A percentile compares a stretch with the other conserved stretches of the same genome.
phyloP scores from a whole-genome alignment of 2,888 invertebrate species.

The Listrodromus nycthemerus region DNA sequence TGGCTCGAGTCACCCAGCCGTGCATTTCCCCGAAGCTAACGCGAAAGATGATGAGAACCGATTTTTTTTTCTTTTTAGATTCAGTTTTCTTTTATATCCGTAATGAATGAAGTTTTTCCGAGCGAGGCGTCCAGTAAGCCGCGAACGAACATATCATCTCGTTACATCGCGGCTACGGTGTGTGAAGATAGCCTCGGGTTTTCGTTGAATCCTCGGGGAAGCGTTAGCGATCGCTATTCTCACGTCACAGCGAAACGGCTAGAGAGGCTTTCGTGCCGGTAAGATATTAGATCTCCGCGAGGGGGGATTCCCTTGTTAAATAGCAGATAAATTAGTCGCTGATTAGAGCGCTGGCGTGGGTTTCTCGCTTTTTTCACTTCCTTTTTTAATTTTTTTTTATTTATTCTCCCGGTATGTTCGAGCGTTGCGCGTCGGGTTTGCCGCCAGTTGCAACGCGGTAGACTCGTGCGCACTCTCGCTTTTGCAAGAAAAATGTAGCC shows the following conservation, averaged over 20 bases:
- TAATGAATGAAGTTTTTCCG: conserved; percentile 3
- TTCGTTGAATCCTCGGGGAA: conserved; percentile 31
- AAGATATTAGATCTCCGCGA: conserved; percentile 64
- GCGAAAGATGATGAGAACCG: background rate
- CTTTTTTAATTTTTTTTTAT: background rate
- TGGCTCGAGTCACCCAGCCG: conserved; percentile 2
- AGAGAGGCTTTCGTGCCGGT: conserved; percentile 52
- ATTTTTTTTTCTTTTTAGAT: background rate
- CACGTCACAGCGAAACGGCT: conserved; percentile 47
- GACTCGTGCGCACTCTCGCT: conserved; percentile 69
- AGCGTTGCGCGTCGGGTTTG: conserved; percentile 45
- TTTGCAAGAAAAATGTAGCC: conserved; percentile 67
- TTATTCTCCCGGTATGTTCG: conserved; percentile 28
- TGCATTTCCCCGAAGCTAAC: background rate
- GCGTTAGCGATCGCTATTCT: conserved; percentile 32
- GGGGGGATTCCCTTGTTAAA: conserved; percentile 54
- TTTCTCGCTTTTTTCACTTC: conserved; percentile 50
- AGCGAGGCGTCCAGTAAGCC: conserved; percentile 21
- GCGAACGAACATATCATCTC: conserved; percentile 33
- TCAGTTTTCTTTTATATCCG: background rate
- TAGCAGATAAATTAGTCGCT: conserved; percentile 69
- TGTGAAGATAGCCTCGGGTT: conserved; percentile 25
- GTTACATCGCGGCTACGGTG: conserved; percentile 40
- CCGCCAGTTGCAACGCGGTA: conserved; percentile 21
- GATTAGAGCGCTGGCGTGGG: conserved; percentile 67